Base-by-base conservation (phyloP, 2,797 vertebrate species). In the Allobates femoralis region DNA sequence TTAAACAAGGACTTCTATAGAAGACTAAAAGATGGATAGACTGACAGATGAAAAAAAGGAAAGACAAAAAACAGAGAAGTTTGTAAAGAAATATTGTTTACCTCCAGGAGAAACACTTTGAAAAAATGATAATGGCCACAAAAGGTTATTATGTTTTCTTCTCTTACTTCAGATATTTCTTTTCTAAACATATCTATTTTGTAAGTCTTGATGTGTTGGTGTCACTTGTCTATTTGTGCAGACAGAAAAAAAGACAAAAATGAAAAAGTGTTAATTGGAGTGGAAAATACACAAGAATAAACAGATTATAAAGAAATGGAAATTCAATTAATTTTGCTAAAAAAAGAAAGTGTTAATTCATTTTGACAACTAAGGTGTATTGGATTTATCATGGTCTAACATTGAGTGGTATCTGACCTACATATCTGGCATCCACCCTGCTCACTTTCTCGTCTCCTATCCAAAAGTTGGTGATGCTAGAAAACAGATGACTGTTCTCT, bases 231-330 rank as follows among this genome's bases (percentile, higher is more conserved):
- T 66, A 16, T 66, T 18, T n/a, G 28, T 64, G 62, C 62, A 30
- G 16, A 30, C 14, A 15, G 62, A 30, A 66, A 66, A 30, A 66
- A 66, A 46, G 41, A 18, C 2, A 5, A 30, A 16, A 30, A 28
- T 66, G 30, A 11, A 66, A 32, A 66, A 66, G 62, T 66, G 62
- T 30, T 66, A 66, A 66, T 66, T 66, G 62, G 62, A 30, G 19
- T 16, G 26, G 62, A 67, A 67, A 32, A 67, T 32, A 21, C 30
- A 34, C 5, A 2, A 34, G 34, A 67, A 67, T 67, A 67, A 34
- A 67, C 64, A 16, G 14, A 32, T 28, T 67, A 18, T 10, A 15
- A 12, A 14, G 5, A 66, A 5, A 66, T 66, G 26, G 5, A 16
- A 30, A n/a, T n/a, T n/a, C n/a, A n/a, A n/a, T n/a, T n/a, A n/a